Base-by-base conservation (phyloP, 2,113 vertebrate genomes). In the Oncorhynchus masou region DNA sequence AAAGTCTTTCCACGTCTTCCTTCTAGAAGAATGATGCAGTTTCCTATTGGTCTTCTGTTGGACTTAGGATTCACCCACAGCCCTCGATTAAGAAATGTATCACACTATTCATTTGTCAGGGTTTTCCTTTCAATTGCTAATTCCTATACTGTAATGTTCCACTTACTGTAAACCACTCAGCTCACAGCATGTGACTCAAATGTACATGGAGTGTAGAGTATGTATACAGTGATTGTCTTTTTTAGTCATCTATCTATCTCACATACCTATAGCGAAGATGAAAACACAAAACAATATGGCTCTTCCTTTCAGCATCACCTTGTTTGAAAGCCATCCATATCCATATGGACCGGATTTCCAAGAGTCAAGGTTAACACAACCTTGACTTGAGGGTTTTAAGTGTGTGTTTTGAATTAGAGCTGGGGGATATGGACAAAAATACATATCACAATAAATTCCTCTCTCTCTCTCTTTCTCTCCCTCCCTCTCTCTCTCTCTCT, bases 161-260 rank as follows among this genome's bases (percentile, higher is more conserved):
- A 11, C 19, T 69, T 68, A 80, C 68, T 80, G 77, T 80, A 49
- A 22, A 74, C 77, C 49, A 68, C 75, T 80, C 77, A 74, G 15
- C 84, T 81, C 59, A 77, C 68, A 69, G 84, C 27, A 68, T 45
- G 77, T 79, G n/a, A 70, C 72, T 77, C 76, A 84, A 83, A 81
- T 87, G 83, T 82, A 85, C 84, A 84, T 84, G 71, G 77, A 22
- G 49, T 70, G 71, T 73, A 72, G 39, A 59, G 31, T 22, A 20
- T 22, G 13, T 74, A 51, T 5, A 54, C 51, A 16, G 51, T 54
- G 16, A 54, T 54, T 19, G 12, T 16, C 16, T 73, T 77, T 59
- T 73, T 25, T 31, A 74, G 25, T 12, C 73, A 15, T 24, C 60
- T 27, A 31, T 31, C 29, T 31, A 4, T 31, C 29, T 31, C 78